These are phyloP conservation scores for Brachirus orientalis DNA, from an alignment of 2,113 vertebrate species.

Conservation along the genomic window DNA sequence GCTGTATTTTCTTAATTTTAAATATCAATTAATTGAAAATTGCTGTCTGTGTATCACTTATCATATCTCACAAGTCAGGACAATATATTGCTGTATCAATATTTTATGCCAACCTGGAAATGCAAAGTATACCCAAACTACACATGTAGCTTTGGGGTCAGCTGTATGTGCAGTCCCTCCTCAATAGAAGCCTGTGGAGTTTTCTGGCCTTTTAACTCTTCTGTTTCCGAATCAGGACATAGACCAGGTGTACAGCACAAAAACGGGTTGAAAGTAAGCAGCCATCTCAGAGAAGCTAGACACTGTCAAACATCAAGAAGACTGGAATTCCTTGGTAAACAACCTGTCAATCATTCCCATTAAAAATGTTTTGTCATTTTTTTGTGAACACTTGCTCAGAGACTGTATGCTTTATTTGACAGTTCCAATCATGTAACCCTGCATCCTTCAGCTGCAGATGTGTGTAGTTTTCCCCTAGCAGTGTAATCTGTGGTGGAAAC, in stretches of 20 bases:
- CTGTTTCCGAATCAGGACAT: conserved; percentile 16
- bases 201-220: conserved; percentile 35
- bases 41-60: too few relatives aligned
- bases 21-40: too few relatives aligned
- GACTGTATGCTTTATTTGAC: conserved; percentile 78
- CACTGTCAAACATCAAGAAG: conserved; percentile 39
- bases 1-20: too few relatives aligned
- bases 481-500: conserved; percentile 68
- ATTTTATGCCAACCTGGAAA: too few relatives aligned
- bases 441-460: conserved; percentile 49
- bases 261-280: conserved; percentile 17
- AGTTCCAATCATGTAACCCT: conserved; percentile 70
- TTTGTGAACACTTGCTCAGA: conserved; percentile 54
- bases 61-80: too few relatives aligned
- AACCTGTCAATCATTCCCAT: conserved; percentile 71
- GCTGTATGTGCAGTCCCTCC: neutral
- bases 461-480: conserved; percentile 58
- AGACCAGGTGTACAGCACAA: conserved; percentile 29
- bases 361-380: conserved; percentile 66
- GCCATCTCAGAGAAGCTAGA: conserved; percentile 14
- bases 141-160: neutral
- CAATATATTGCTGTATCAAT: too few relatives aligned
- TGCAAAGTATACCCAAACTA: conserved; percentile 8
- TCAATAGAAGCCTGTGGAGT: conserved; percentile 13
- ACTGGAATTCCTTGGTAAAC: conserved; percentile 61